Conservation (phyloP, 2,888 invertebrate genomes). For the Blastobasis adustella region DNA sequence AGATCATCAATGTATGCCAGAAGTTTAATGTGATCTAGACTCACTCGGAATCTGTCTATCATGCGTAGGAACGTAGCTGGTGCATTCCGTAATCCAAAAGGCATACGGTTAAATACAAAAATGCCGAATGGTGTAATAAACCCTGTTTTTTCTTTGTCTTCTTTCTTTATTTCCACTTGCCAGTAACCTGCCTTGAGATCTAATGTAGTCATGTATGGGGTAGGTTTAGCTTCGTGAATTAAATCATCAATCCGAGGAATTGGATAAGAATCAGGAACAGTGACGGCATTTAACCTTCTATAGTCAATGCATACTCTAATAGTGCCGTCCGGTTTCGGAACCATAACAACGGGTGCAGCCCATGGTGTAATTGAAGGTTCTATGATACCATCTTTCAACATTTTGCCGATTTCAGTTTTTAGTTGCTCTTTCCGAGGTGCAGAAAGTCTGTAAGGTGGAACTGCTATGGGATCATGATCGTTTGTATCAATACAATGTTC, state of each 20-base stretch:
- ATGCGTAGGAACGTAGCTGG: too few species aligned
- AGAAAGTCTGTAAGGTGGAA: slow-evolving; percentile 28
- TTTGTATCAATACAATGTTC: too few species aligned
- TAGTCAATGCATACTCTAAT: slow-evolving; percentile 33
- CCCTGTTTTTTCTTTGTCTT: too few species aligned
- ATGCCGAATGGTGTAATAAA: too few species aligned
- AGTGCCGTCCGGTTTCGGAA: slow-evolving; percentile 29
- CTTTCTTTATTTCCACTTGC: too few species aligned
- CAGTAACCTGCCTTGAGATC: slow-evolving; percentile 25
- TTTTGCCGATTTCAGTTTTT: slow-evolving; percentile 17
- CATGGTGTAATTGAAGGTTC: too few species aligned
- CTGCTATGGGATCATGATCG: slow-evolving; percentile 18
- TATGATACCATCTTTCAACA: slow-evolving; percentile 26
- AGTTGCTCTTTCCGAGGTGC: slow-evolving; percentile 7
- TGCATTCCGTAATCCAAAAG: too few species aligned
- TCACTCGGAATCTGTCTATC: too few species aligned
- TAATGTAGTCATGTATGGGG: slow-evolving; percentile 20
- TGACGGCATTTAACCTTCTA: slow-evolving; percentile 18
- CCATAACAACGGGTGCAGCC: too few species aligned
- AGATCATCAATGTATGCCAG: too few species aligned
- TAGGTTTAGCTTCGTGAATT: slow-evolving; percentile 20
- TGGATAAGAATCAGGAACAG: slow-evolving; percentile 29
- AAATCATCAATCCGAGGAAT: slow-evolving; percentile 37
- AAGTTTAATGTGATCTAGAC: too few species aligned
- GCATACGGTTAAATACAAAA: too few species aligned